phyloP scores from a whole-genome alignment of 2,797 vertebrate species.

The Avahi laniger region DNA sequence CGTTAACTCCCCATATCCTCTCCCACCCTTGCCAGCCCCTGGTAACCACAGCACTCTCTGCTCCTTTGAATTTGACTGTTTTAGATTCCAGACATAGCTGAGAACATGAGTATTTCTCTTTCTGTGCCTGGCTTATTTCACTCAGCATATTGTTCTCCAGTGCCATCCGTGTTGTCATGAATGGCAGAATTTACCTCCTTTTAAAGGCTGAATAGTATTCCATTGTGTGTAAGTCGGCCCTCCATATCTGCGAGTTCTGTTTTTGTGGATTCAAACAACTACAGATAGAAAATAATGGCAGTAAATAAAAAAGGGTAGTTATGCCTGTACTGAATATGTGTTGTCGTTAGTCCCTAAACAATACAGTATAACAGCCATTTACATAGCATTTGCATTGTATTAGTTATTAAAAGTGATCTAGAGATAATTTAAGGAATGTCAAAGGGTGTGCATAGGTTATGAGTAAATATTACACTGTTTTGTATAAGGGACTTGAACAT shows the following conservation, averaged over 20 bases:
- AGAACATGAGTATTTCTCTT: neutral
- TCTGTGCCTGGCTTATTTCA: neutral
- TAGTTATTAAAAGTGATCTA: neutral
- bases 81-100: neutral
- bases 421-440: neutral
- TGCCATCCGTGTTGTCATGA: neutral
- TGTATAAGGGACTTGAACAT: neutral
- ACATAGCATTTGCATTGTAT: neutral
- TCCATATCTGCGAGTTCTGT: neutral
- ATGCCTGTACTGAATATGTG: neutral
- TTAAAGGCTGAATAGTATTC: neutral
- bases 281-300: neutral
- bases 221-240: neutral
- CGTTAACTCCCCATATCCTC: neutral
- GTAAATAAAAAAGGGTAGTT: neutral
- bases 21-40: neutral
- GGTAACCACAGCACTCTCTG: neutral
- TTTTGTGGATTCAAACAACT: neutral
- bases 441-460: neutral
- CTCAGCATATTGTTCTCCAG: neutral
- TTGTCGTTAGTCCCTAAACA: neutral
- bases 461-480: neutral
- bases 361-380: neutral
- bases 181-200: neutral
- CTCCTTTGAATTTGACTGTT: neutral